A percentile compares a stretch with the other conserved stretches of the same genome.
These are phyloP conservation scores for Drosophila asahinai DNA, from an alignment of 1,140 invertebrate species.

Conservation along the genomic window DNA sequence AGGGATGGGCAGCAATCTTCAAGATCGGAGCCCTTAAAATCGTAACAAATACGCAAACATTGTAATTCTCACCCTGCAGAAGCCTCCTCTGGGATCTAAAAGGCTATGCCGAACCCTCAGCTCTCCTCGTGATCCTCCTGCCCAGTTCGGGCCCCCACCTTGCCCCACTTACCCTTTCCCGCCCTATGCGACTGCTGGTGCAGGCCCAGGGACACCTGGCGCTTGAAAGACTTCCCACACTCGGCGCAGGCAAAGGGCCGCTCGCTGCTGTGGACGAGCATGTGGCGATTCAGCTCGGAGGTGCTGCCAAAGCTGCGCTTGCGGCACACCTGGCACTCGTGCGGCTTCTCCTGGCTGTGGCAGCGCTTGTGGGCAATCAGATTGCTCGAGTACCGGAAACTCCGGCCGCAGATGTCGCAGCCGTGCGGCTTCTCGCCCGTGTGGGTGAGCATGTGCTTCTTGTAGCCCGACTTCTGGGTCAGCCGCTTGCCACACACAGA, in stretches of 20 bases:
- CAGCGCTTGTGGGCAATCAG: slow-evolving; percentile 85
- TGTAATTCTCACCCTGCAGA: no score
- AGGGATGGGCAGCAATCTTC: neutral
- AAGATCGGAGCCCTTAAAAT: no score
- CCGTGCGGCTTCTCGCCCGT: slow-evolving; percentile 68
- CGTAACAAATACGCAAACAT: no score
- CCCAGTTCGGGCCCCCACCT: neutral
- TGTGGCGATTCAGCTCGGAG: slow-evolving; percentile 58
- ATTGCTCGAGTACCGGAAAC: slow-evolving; percentile 74
- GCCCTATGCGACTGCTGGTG: slow-evolving; percentile 16
- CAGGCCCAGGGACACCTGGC: slow-evolving; percentile 11
- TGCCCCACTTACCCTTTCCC: neutral
- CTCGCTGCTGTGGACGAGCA: slow-evolving; percentile 35
- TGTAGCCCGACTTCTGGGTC: slow-evolving; percentile 74
- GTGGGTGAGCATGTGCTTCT: slow-evolving; percentile 76
- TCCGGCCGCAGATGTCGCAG: slow-evolving; percentile 57
- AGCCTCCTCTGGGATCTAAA: neutral
- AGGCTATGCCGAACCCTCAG: neutral
- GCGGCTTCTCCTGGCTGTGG: slow-evolving; percentile 88
- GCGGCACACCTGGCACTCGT: slow-evolving; percentile 85
- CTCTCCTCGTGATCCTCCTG: neutral
- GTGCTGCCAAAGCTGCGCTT: slow-evolving; percentile 85
- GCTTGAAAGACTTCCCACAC: slow-evolving; percentile 35
- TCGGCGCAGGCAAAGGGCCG: slow-evolving; percentile 19
- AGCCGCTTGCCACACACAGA: slow-evolving; percentile 68